Evolutionary conservation across 1,140 invertebrate genomes (phyloP).

Genomic region (Geopemphigus sp.): DNA sequence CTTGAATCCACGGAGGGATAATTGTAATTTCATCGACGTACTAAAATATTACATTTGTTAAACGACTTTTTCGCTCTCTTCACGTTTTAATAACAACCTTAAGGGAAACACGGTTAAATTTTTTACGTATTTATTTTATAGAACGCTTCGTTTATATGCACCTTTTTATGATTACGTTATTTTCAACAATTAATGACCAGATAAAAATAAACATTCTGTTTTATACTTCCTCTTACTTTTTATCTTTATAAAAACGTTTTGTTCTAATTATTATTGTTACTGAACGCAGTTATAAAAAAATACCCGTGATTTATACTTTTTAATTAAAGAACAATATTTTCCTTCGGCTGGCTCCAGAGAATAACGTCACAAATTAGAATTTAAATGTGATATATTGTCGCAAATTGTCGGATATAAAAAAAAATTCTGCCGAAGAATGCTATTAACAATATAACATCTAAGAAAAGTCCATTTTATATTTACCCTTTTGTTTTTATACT

Average conservation of each 20-base stretch:
- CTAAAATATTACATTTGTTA: neutral
- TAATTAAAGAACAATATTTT: slow-evolving; percentile 2
- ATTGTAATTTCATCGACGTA: neutral
- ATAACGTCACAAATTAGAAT: no score
- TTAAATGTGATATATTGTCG: no score
- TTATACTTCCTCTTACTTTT: neutral
- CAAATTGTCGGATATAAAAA: no score
- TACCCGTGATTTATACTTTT: no score
- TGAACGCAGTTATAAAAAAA: neutral
- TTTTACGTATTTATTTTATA: slow-evolving; percentile 7
- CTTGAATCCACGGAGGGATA: no score
- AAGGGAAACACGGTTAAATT: neutral
- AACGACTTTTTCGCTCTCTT: neutral
- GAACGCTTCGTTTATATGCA: neutral
- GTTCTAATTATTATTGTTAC: neutral
- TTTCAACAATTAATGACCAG: neutral
- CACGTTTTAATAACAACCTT: neutral
- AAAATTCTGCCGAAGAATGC: no score
- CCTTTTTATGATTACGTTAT: neutral
- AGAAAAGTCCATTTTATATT: no score
- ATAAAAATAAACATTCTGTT: neutral
- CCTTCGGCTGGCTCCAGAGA: no score
- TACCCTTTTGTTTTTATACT: no score
- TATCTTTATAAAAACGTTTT: neutral
- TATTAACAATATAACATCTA: no score